These are phyloP conservation scores for Otus scops DNA, from an alignment of 2,797 vertebrate genomes.

Conservation along the genomic window DNA sequence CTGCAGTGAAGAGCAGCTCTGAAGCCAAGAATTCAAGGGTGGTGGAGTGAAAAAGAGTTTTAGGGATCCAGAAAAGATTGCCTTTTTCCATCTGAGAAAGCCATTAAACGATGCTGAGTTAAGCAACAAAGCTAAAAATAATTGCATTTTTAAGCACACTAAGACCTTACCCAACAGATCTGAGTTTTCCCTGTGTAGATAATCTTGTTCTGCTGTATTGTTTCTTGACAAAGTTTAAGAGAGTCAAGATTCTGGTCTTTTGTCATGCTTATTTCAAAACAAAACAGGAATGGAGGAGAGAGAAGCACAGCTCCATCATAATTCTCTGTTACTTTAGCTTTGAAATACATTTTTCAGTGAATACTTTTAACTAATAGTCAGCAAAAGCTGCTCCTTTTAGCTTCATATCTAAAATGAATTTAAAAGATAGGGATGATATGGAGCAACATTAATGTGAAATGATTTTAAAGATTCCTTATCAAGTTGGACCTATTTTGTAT, in stretches of 20 bases:
- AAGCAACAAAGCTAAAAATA: not conserved
- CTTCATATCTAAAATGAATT: not conserved
- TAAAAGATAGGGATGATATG: not conserved
- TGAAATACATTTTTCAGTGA: not conserved
- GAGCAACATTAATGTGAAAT: not conserved
- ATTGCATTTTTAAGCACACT: not conserved
- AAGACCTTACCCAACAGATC: not conserved
- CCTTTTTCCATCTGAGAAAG: not conserved
- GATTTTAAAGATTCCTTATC: not conserved
- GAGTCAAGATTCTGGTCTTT: not conserved
- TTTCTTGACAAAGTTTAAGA: not conserved
- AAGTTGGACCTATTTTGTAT: not conserved
- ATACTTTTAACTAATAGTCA: not conserved
- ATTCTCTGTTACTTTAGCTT: not conserved
- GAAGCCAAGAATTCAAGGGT: not conserved
- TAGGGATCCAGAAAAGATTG: not conserved
- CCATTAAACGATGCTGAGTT: not conserved
- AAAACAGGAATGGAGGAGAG: not conserved
- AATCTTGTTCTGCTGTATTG: not conserved
- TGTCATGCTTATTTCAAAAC: not conserved
- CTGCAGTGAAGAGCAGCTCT: not conserved
- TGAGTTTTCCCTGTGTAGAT: not conserved
- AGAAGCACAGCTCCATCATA: not conserved
- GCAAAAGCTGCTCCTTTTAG: not conserved
- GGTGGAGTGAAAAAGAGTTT: not conserved